Base-by-base conservation (phyloP, 1,140 invertebrate genomes). In the Drosophila equinoxialis region DNA sequence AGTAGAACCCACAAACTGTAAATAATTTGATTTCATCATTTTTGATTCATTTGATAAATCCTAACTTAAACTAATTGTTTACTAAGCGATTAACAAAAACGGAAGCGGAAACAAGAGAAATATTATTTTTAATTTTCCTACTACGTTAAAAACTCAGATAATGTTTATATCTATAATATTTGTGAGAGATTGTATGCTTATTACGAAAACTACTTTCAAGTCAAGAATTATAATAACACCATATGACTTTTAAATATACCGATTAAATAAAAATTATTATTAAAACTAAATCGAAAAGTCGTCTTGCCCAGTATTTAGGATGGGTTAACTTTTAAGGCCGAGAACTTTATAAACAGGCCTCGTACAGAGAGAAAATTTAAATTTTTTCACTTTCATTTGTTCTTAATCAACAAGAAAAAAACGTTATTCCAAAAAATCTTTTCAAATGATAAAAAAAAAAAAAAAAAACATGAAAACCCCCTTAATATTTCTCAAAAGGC, bases 211-310 rank as follows among this genome's bases (percentile, higher is more conserved):
- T 83, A 86, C 79, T 73, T 83, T 86, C 84, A 87, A 85, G 73
- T 72, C 45, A 23, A 87, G 6, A 79, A 77, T 79, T 87, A 86
- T 86, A 77, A 87, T 79, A 87, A 86, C 83, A 86, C 79, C 83
- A 86, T 87, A 86, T 86, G 82, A 87, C 83, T 86, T 86, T 87
- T 86, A 86, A 62, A 83, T 74, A 83, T 83, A 74, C 83, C 87
- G 83, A 86, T 86, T 86, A 87, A 30, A 86, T 86, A 86, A 86
- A 86, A 68, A 83, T 77, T 81, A 84, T 85, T 83, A 86, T 83
- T 86, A 89, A 86, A 83, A 84, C 83, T 89, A 83, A 51, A 11
- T 51, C 10, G 1, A 6, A 23, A 10, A 11, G 4, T 17, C 17
- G 26, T 26, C 26, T 5, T 26, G 26, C 0, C 26, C 26, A 26